Evolutionary conservation across 2,888 invertebrate species (phyloP), one percentile per base, ranked within the genome.

Genomic region (Drosophila glabriapex): DNA sequence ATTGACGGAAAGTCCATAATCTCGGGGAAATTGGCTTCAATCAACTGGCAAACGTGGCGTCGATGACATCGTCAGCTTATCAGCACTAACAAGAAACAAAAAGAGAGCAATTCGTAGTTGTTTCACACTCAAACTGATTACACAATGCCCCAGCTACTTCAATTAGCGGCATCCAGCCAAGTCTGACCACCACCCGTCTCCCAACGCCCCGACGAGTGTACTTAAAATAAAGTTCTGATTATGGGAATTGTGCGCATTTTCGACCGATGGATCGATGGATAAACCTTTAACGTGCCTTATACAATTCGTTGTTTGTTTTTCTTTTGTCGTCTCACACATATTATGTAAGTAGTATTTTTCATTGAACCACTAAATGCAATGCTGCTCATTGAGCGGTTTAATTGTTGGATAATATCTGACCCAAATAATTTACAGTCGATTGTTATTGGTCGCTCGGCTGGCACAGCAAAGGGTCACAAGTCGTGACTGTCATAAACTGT

Each of bases 331-430:
- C 46, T 25, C 46, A 31, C n/a, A 22, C 33, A 16, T 16, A 9
- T 53, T 61, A 39, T 53, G 50, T 67, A 67, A 65, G 28, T 35
- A 58, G 74, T 65, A 41, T 49, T 49, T 49, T 49, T 41, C 28
- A 59, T 33, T 49, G 19, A 54, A 43, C 58, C 50, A 60, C 19
- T 60, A 46, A 72, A 61, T 66, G 49, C 41, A 63, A 29, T 72
- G 73, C 41, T 54, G 76, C 37, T 52, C 78, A 67, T 55, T 79
- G 76, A 78, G 33, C 63, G 67, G 58, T 56, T 61, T 73, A 76
- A 76, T 78, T 76, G 63, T 52, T 54, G 50, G 65, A 53, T 76
- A 65, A 78, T 63, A 72, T 76, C 53, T 78, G 78, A 78, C 78
- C 78, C 78, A 64, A 41, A 76, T 76, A 60, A 66, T 49, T 28